These are phyloP conservation scores for Myanophis thanlyinensis DNA, from an alignment of 2,113 vertebrate genomes.

Conservation along the genomic window DNA sequence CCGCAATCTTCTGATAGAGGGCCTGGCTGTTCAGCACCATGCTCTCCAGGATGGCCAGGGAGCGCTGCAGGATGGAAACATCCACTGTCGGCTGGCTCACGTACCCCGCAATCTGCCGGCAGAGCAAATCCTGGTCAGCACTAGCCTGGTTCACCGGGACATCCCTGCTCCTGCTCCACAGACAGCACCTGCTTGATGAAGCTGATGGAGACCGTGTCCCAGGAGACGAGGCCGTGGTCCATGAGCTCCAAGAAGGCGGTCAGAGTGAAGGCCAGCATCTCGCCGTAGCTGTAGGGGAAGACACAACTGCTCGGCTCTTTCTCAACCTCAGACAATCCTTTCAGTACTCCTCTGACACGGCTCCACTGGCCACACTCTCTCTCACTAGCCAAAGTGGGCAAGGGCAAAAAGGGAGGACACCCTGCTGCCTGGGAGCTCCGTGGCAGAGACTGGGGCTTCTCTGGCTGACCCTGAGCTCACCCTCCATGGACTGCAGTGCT, in stretches of 20 bases:
- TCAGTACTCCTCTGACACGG: neutral
- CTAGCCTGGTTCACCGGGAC: neutral
- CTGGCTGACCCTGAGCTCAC: neutral
- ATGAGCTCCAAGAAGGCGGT: constrained; percentile 99
- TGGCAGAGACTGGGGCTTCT: neutral
- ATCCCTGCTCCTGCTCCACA: accelerated
- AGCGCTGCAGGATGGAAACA: constrained; percentile 95
- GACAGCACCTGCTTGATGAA: constrained; percentile 93
- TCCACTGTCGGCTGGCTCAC: constrained; percentile 97
- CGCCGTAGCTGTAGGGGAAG: constrained; percentile 83
- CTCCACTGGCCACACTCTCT: neutral
- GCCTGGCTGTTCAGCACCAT: constrained; percentile 99
- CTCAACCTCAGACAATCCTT: neutral
- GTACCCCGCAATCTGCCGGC: constrained; percentile 87
- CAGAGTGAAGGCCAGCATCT: constrained; percentile 98
- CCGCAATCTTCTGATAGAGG: constrained; percentile 93
- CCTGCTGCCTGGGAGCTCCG: neutral
- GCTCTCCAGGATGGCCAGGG: constrained; percentile 96
- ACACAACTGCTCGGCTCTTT: neutral
- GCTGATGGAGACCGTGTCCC: constrained; percentile 95
- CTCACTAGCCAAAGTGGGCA: neutral
- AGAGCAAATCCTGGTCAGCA: neutral
- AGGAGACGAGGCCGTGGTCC: constrained; percentile 98
- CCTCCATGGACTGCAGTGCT: neutral
- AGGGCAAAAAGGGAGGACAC: neutral